These are phyloP conservation scores for Bovichtus variegatus DNA, from an alignment of 2,797 vertebrate species.

Conservation along the genomic window DNA sequence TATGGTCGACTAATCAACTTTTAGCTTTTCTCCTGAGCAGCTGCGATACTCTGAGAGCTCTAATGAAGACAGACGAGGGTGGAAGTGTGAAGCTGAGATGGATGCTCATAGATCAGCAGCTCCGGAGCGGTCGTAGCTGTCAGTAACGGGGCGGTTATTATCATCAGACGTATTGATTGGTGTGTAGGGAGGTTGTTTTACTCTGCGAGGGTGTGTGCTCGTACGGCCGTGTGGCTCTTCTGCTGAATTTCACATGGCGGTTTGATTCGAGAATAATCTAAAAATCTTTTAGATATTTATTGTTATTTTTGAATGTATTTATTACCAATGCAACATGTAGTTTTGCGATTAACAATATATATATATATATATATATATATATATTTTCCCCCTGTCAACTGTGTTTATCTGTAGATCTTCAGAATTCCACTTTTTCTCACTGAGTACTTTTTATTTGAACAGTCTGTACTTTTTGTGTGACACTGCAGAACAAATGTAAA, in stretches of 20 bases:
- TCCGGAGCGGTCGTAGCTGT: conserved; percentile 26
- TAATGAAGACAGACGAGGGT: conserved; percentile 69
- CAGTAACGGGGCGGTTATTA: conserved; percentile 40
- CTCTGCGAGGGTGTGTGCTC: background rate
- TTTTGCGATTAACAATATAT: background rate
- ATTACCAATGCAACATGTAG: background rate
- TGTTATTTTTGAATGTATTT: background rate
- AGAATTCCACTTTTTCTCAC: background rate
- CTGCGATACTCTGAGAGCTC: conserved; percentile 26
- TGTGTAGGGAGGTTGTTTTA: conserved; percentile 20
- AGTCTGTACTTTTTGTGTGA: background rate
- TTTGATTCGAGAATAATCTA: background rate
- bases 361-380: background rate
- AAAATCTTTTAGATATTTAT: background rate
- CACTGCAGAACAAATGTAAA: background rate
- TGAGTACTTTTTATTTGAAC: background rate
- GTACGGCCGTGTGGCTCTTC: too few species aligned
- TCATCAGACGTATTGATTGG: conserved; percentile 63
- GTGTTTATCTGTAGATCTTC: background rate
- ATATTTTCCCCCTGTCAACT: background rate
- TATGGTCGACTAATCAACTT: conserved; percentile 63
- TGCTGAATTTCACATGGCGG: background rate
- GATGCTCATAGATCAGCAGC: conserved; percentile 46
- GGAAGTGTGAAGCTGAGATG: conserved; percentile 23
- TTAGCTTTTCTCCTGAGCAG: conserved; percentile 45